Conservation (phyloP, 2,113 vertebrate genomes). For the Lycocorax pyrrhopterus region DNA sequence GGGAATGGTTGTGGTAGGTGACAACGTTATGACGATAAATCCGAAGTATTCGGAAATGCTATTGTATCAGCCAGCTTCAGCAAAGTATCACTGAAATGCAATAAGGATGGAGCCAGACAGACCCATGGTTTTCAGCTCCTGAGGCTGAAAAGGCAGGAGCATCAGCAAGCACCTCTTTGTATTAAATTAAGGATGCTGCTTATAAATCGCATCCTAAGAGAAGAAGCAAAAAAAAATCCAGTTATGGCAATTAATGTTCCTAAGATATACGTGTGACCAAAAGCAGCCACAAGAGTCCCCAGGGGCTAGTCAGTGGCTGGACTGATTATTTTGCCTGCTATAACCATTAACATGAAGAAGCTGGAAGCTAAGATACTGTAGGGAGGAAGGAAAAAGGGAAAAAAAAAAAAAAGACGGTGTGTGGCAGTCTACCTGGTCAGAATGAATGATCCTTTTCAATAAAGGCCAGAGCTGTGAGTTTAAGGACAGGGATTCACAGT, state of each 20-base stretch:
- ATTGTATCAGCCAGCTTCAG: not conserved
- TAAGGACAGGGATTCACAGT: not conserved
- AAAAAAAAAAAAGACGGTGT: not conserved
- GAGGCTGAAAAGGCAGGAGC: not conserved
- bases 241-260: not conserved
- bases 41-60: not conserved
- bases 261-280: not conserved
- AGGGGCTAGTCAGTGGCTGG: not conserved
- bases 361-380: not conserved
- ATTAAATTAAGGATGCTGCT: not conserved
- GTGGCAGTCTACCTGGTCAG: not conserved
- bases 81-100: not conserved
- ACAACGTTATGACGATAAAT: not conserved
- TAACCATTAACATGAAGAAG: not conserved
- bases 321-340: not conserved
- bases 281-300: not conserved
- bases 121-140: not conserved
- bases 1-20: not conserved
- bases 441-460: not conserved
- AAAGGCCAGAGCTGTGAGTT: not conserved
- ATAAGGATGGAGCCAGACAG: not conserved
- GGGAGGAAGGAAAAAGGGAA: not conserved
- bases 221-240: not conserved
- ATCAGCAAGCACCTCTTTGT: not conserved
- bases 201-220: not conserved